A percentile compares a stretch with the other conserved stretches of the same genome.
Conservation (phyloP, 2,113 vertebrate species). For the Festucalex cinctus region DNA sequence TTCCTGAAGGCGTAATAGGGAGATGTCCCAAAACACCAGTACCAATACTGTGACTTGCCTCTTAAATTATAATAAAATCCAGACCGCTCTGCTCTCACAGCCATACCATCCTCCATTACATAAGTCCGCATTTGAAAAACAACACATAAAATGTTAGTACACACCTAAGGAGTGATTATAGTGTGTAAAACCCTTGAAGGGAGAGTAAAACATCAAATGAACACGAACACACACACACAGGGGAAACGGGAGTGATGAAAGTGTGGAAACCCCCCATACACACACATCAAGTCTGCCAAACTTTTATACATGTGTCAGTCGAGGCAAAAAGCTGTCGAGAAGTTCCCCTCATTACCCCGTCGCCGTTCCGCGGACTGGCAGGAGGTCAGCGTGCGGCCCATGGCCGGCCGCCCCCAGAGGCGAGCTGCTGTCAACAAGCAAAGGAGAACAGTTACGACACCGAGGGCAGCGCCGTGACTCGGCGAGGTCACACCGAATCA, state of each 20-base stretch:
- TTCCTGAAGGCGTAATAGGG: neutral
- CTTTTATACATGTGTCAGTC: conserved; percentile 11
- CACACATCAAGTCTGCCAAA: conserved; percentile 8
- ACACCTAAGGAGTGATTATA: conserved; percentile 49
- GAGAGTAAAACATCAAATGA: conserved; percentile 42
- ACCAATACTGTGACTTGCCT: conserved; percentile 24
- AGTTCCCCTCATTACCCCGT: conserved; percentile 38
- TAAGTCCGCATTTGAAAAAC: conserved; percentile 44
- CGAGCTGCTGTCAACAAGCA: conserved; percentile 65
- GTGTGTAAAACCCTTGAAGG: conserved; percentile 30
- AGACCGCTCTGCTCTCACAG: neutral
- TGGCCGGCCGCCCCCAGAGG: conserved; percentile 40
- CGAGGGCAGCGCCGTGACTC: conserved; percentile 46
- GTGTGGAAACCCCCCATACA: conserved; percentile 12
- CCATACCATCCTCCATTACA: conserved; percentile 23
- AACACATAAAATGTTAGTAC: conserved; percentile 44
- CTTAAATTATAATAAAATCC: conserved; percentile 49
- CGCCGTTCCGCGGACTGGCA: conserved; percentile 44
- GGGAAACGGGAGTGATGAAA: conserved; percentile 16
- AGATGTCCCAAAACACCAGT: neutral
- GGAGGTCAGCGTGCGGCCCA: conserved; percentile 57
- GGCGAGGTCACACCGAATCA: conserved; percentile 58
- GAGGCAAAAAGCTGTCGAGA: conserved; percentile 41
- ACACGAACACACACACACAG: conserved; percentile 43
- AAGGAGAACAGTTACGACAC: conserved; percentile 49